These are phyloP conservation scores for Phalanger gymnotis DNA, from an alignment of 2,797 vertebrate genomes.

Conservation along the genomic window DNA sequence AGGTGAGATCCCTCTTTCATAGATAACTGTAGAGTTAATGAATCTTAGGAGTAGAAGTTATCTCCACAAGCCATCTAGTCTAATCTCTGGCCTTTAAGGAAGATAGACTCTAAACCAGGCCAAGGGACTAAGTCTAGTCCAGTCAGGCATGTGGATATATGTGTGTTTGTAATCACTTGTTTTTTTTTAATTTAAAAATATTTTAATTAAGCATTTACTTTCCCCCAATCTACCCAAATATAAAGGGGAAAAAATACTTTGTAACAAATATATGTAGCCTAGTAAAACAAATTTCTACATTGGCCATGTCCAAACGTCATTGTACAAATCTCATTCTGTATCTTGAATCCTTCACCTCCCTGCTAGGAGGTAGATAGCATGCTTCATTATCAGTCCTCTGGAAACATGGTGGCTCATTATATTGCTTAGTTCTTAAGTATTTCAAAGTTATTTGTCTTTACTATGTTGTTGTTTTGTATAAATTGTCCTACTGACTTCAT, in stretches of 20 bases:
- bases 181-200: not conserved
- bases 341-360: not conserved
- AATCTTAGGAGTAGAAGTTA: not conserved
- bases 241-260: not conserved
- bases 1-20: conserved; percentile 86
- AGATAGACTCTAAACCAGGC: not conserved
- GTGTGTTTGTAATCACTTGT: not conserved
- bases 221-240: not conserved
- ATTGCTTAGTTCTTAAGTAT: not conserved
- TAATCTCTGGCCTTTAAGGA: not conserved
- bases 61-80: not conserved
- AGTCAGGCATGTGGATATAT: not conserved
- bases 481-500: not conserved
- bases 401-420: not conserved
- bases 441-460: not conserved
- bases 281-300: not conserved
- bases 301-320: not conserved
- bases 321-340: not conserved
- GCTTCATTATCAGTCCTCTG: not conserved
- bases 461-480: not conserved
- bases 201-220: not conserved
- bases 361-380: not conserved
- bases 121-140: not conserved
- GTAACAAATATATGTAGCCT: not conserved
- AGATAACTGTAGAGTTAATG: conserved; percentile 37